Evolutionary conservation across 2,797 vertebrate species (phyloP).

Genomic region (Megalops cyprinoides): DNA sequence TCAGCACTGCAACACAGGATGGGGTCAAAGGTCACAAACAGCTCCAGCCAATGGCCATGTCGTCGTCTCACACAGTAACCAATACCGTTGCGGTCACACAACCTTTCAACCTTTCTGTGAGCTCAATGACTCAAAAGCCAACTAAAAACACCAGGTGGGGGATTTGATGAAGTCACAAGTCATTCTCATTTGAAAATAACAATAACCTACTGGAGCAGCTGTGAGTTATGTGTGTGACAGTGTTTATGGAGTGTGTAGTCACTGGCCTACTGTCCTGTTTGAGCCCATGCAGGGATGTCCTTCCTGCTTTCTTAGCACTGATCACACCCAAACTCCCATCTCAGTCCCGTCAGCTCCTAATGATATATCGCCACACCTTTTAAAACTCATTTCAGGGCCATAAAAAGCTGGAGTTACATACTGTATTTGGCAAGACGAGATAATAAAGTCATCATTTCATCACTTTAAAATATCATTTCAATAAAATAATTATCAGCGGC

Average conservation of each 20-base stretch:
- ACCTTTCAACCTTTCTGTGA: not conserved
- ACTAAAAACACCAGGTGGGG: too few species aligned
- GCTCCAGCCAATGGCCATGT: not conserved
- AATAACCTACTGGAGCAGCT: not conserved
- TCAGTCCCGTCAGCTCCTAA: conserved; percentile 24
- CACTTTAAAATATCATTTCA: conserved; percentile 67
- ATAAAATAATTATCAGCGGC: conserved; percentile 62
- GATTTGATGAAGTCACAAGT: not conserved
- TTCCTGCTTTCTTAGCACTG: not conserved
- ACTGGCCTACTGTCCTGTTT: not conserved
- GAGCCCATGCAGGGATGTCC: not conserved
- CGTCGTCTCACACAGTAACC: too few species aligned
- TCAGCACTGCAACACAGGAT: conserved; percentile 82
- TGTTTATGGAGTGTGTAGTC: not conserved
- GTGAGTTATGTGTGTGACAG: not conserved
- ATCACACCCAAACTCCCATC: not conserved
- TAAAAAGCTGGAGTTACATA: conserved; percentile 64
- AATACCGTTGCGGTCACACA: too few species aligned
- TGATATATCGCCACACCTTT: conserved; percentile 66
- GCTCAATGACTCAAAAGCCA: not conserved
- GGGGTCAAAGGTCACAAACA: conserved; percentile 29
- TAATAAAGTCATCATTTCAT: conserved; percentile 73
- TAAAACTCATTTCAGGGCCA: conserved; percentile 66
- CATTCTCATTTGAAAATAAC: not conserved
- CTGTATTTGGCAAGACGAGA: conserved; percentile 63